A percentile compares a stretch with the other conserved stretches of the same genome.
Conservation (phyloP, 1,140 invertebrate genomes). For the Neodiprion fabricii region DNA sequence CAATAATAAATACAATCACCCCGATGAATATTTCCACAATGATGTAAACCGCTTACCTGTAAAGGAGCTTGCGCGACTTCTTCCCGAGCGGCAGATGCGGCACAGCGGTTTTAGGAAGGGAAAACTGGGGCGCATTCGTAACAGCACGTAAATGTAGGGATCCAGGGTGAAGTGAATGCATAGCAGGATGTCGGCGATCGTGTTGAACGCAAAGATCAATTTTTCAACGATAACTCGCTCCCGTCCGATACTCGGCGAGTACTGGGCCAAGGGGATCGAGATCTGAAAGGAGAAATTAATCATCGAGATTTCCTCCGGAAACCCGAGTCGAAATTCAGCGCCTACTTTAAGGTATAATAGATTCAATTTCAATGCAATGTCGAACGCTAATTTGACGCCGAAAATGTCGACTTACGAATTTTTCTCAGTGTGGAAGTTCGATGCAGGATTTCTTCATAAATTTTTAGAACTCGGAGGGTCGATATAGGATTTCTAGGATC, state of each 20-base stretch:
- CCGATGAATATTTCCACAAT: neutral
- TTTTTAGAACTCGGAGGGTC: too few species aligned
- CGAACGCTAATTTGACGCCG: too few species aligned
- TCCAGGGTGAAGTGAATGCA: conserved; percentile 84
- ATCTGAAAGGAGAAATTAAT: conserved; percentile 58
- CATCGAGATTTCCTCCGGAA: too few species aligned
- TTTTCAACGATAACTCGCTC: conserved; percentile 31
- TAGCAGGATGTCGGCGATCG: conserved; percentile 75
- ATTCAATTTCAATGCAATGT: too few species aligned
- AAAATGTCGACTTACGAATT: too few species aligned
- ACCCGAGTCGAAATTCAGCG: too few species aligned
- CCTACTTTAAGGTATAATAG: too few species aligned
- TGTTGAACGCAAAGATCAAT: conserved; percentile 58
- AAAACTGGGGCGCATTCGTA: conserved; percentile 60
- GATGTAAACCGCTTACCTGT: conserved; percentile 38
- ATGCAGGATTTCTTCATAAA: too few species aligned
- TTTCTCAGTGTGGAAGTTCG: too few species aligned
- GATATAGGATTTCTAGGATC: too few species aligned
- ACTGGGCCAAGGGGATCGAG: conserved; percentile 73
- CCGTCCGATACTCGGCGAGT: conserved; percentile 37
- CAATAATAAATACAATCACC: neutral
- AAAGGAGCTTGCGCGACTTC: conserved; percentile 51
- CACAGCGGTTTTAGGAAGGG: conserved; percentile 52
- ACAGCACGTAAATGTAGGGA: conserved; percentile 82
- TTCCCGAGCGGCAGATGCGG: conserved; percentile 42